These are phyloP conservation scores for Halcyon smyrnensis DNA, from an alignment of 2,797 vertebrate species.

Conservation along the genomic window DNA sequence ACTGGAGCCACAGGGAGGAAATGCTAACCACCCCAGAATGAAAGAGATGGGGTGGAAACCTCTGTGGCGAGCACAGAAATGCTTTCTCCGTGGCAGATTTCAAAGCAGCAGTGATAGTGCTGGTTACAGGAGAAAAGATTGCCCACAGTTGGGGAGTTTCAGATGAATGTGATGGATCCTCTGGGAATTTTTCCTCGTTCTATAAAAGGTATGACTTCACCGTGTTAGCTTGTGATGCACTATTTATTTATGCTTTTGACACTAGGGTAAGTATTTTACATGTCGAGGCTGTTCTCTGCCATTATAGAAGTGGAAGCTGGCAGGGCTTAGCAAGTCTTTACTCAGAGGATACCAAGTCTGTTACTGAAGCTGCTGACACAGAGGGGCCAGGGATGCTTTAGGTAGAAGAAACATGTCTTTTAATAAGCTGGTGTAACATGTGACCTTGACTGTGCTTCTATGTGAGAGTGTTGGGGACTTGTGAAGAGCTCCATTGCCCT, in stretches of 20 bases:
- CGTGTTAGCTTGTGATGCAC: not conserved
- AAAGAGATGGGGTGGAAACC: not conserved
- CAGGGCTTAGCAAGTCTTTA: not conserved
- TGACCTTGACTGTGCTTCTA: not conserved
- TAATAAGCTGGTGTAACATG: not conserved
- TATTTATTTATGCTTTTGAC: not conserved
- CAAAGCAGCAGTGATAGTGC: not conserved
- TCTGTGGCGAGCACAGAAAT: not conserved
- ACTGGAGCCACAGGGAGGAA: not conserved
- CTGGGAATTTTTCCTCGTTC: not conserved
- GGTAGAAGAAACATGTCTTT: not conserved
- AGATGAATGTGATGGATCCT: not conserved
- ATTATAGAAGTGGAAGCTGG: not conserved
- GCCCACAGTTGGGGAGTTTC: not conserved
- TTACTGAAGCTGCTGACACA: not conserved
- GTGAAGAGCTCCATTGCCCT: not conserved
- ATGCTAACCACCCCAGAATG: not conserved
- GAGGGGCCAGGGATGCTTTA: not conserved
- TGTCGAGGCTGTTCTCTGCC: not conserved
- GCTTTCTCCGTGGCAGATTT: not conserved
- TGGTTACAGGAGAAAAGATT: not conserved
- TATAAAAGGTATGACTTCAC: not conserved
- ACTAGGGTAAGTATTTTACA: accelerated
- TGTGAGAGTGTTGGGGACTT: not conserved
- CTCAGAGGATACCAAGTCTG: not conserved